Base-by-base conservation (phyloP, 2,888 invertebrate species). In the Drosophila differens region DNA sequence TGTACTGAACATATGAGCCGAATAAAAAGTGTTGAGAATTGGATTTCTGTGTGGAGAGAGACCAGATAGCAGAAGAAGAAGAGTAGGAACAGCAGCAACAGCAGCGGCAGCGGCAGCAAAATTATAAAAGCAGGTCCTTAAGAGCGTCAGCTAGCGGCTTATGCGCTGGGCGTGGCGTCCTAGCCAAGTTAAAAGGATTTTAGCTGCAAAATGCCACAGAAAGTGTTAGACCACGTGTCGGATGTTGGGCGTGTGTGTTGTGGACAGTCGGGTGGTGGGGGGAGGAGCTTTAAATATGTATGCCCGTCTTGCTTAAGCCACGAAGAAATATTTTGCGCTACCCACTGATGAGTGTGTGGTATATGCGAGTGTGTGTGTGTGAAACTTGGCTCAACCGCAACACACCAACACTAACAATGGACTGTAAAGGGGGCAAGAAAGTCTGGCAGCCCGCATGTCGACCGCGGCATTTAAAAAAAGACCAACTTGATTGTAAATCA, bases 401-500 rank as follows among this genome's bases (percentile, higher is more conserved):
- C 72, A 69, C 72, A 86, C 66, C 74, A 88, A 74, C 85, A 74
- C 64, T 54, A 81, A 68, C 78, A 76, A 70, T 59, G 61, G 16
- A 49, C 49, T 33, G 32, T 2, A 2, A 28, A 55, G 10, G 25
- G 37, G 35, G 35, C 16, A 25, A 39, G 37, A 37, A 51, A 71
- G 69, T 65, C 55, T 70, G 79, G 73, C 68, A 72, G 44, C 85
- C 90, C 85, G 86, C 87, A 90, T 89, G 89, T 86, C 81, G 90
- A 83, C 86, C 89, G 83, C 89, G 89, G 90, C 90, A 89, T 86
- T 89, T 89, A 86, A 88, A 85, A 33, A 90, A 82, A 81, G 83
- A 84, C 82, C 91, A 91, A 82, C 79, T 83, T 83, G 88, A 91
- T 84, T 91, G 91, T 91, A 90, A 90, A 90, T 90, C 90, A 90